Percentiles rank a stretch among this genome's conserved stretches.
These are phyloP conservation scores for Darwinula stevensoni DNA, from an alignment of 2,888 invertebrate genomes.

Conservation along the genomic window DNA sequence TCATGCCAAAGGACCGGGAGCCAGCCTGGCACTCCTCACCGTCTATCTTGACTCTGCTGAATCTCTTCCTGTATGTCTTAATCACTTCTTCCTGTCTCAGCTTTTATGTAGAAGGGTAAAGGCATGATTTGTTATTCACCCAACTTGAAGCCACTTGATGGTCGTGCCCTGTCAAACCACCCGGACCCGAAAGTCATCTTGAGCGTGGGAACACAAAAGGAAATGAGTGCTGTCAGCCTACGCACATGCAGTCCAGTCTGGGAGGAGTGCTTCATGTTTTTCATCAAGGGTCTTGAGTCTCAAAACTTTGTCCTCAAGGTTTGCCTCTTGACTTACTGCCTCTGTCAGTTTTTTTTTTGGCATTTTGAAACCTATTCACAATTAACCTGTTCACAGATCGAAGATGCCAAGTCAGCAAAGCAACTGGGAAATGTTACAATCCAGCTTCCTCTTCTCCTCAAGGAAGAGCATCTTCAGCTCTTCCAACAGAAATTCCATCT, in stretches of 20 bases:
- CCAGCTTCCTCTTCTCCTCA: too few species aligned
- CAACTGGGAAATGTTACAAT: background rate
- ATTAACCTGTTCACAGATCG: too few species aligned
- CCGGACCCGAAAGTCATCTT: constrained; percentile 62
- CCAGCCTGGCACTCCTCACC: constrained; percentile 27
- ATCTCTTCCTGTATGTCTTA: constrained; percentile 46
- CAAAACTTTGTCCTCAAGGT: too few species aligned
- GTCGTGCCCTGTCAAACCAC: constrained; percentile 13
- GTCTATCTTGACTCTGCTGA: constrained; percentile 76
- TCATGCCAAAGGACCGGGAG: constrained; percentile 12
- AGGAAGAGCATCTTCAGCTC: too few species aligned
- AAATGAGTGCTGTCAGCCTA: constrained; percentile 38
- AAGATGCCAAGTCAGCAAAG: background rate
- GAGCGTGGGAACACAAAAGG: constrained; percentile 41
- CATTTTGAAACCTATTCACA: too few species aligned
- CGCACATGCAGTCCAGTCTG: constrained; percentile 70
- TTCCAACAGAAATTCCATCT: too few species aligned
- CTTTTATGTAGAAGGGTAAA: constrained; percentile 8
- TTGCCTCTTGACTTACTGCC: too few species aligned
- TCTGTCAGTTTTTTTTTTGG: too few species aligned
- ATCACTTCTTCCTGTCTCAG: constrained; percentile 5
- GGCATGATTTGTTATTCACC: constrained; percentile 9
- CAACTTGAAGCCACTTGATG: constrained; percentile 12
- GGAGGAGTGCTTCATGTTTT: constrained; percentile 79
- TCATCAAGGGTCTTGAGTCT: constrained; percentile 15